A percentile compares a stretch with the other conserved stretches of the same genome.
Conservation (phyloP, 2,113 vertebrate genomes). For the Cygnus atratus region DNA sequence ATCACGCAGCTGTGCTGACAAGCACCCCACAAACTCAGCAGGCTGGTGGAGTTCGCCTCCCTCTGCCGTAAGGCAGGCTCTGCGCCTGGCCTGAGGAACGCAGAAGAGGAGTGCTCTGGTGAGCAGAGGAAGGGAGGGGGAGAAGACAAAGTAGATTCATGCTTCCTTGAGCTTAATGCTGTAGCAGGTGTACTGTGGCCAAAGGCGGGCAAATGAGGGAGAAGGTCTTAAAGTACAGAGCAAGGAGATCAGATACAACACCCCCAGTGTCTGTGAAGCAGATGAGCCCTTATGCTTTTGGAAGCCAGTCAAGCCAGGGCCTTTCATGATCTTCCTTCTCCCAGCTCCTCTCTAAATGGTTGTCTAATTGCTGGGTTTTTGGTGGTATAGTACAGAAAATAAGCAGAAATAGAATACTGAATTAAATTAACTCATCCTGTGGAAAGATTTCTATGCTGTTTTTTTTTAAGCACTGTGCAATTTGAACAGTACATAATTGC, state of each 20-base stretch:
- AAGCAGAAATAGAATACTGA: slow-evolving; percentile 40
- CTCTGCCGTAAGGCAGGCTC: not conserved
- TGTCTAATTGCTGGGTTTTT: slow-evolving; percentile 23
- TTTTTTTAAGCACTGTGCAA: not conserved
- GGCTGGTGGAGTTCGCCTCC: not conserved
- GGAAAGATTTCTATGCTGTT: not conserved
- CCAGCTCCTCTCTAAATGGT: not conserved
- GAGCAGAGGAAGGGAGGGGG: not conserved
- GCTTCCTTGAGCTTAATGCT: not conserved
- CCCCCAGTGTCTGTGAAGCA: not conserved
- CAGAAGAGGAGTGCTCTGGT: not conserved
- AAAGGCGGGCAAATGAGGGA: slow-evolving; percentile 21
- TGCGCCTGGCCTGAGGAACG: not conserved
- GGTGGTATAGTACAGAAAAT: slow-evolving; percentile 35
- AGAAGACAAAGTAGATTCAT: not conserved
- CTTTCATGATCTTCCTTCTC: slow-evolving; percentile 1
- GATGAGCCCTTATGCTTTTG: slow-evolving; percentile 37
- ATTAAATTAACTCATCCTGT: slow-evolving; percentile 39
- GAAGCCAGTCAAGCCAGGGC: slow-evolving; percentile 11
- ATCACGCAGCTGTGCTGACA: not conserved
- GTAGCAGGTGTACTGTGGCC: slow-evolving; percentile 33
- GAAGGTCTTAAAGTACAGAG: slow-evolving; percentile 13
- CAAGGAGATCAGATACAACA: slow-evolving; percentile 13
- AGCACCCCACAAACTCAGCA: not conserved
- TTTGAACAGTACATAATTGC: slow-evolving; percentile 22